These are phyloP conservation scores for Rhabdomys dilectus DNA, from an alignment of 2,113 vertebrate species.

Conservation along the genomic window DNA sequence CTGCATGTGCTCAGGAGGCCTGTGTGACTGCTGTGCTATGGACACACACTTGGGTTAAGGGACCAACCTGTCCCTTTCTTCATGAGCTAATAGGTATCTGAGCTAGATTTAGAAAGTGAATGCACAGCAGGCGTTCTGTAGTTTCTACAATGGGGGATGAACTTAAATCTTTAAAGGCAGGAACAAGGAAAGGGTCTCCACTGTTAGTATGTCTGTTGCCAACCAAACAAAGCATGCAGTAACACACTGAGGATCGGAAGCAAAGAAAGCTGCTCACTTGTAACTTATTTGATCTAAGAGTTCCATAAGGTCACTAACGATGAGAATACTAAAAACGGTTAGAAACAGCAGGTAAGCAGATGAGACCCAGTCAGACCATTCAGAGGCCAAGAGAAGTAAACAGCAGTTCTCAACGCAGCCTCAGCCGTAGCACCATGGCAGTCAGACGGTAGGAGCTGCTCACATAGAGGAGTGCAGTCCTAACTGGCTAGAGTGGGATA, in stretches of 20 bases:
- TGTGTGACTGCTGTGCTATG: neutral
- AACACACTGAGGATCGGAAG: neutral
- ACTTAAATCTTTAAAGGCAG: neutral
- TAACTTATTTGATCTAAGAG: neutral
- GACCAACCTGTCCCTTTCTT: neutral
- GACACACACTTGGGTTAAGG: neutral
- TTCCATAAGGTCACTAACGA: neutral
- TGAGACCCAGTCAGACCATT: neutral
- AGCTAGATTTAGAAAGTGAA: neutral
- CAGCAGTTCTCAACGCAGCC: neutral
- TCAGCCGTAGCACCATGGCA: neutral
- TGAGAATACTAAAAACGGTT: neutral
- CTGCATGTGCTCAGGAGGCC: neutral
- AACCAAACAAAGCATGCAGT: neutral
- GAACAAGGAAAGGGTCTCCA: neutral
- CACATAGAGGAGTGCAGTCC: neutral
- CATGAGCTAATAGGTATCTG: neutral
- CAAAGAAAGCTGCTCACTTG: neutral
- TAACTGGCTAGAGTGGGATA: neutral
- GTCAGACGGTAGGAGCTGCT: neutral
- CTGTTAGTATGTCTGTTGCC: neutral
- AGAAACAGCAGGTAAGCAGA: neutral
- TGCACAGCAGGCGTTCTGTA: neutral
- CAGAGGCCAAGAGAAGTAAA: slow-evolving; percentile 5
- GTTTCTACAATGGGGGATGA: neutral